Base-by-base conservation (phyloP, 1,140 invertebrate species). In the Aphaenogaster floridana region DNA sequence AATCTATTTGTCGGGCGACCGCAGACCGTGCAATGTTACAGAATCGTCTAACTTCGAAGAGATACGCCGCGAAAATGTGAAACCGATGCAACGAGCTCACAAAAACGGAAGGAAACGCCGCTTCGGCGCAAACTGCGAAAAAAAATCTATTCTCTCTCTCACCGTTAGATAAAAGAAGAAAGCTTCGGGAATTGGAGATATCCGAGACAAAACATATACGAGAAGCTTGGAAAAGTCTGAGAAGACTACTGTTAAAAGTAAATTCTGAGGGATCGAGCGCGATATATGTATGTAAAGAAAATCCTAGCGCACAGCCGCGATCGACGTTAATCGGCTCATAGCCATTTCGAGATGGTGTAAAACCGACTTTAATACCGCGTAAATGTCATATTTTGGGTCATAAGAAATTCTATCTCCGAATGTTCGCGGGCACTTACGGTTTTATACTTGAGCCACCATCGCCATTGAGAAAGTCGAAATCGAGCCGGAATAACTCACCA, bases 1-100 rank as follows among this genome's bases (percentile, higher is more conserved):
- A 95, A 95, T 95, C 95, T 95, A 95, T 95, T 95, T 95, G 95
- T 95, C 93, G 94, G 91, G 89, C 93, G 93, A 94, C 94, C 94
- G 91, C 93, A 92, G 93, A 89, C 91, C 91, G 64, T 79, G 77
- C 85, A 86, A 88, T 66, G 84, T 84, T 76, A 57, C 74, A 15
- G 68, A 87, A 74, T 87, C 39, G 81, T 52, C 66, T 13, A 64
- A 74, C 59, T 69, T 54, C 59, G 48, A 52, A 64, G 66, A 80
- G 48, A 61, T 36, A 42, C 28, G 39, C 54, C 72, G 68, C 78
- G 74, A 50, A 63, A 39, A 79, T 86, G 76, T 72, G 79, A 78
- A 78, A 79, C 66, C 61, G 86, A 57, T 81, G 52, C 86, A 52
- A 76, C 76, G 45, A 52, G 80, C 21, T n/a, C 52, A 66, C 64